Base-by-base conservation (phyloP, 2,113 vertebrate species). In the Taurulus bubalis region DNA sequence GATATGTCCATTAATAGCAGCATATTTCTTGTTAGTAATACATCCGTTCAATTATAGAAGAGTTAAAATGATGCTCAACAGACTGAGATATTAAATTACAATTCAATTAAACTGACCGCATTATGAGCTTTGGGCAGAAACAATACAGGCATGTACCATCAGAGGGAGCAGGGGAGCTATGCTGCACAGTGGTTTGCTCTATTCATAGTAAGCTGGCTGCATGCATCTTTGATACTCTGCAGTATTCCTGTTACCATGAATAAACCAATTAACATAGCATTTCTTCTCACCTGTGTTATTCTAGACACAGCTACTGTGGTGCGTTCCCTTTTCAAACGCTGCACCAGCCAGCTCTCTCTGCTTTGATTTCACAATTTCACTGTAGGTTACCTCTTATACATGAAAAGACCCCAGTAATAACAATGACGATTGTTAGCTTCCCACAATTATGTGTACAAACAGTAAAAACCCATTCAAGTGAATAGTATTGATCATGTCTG, bases 131-230 rank as follows among this genome's bases (percentile, higher is more conserved):
- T 74, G 14, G 22, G 26, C 18, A 62, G 26, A 38, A 58, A 73
- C 86, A 79, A 7, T 82, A 30, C 77, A 60, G 10, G 5, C 30
- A n/a, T 73, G 34, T 34, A 38, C 84, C 82, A 83, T 83, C 9
- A 56, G 82, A 76, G 77, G 80, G 80, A 73, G 84, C 75, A 69
- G 32, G 71, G 56, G 75, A 83, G 82, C 59, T 49, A 32, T 67
- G 26, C 59, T 67, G n/a, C 63, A 63, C 51, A 32, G 26, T 3
- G 3, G 11, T 18, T 18, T 30, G 73, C 71, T 72, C 20, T 71
- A 11, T 36, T 68, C 22, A 71, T 69, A 79, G 67, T 70, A 28
- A 78, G 78, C 71, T 72, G 58, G 75, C 79, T 67, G 58, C 60
- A 63, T 82, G 55, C 26, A 49, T n/a, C 49, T 82, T 80, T 85